Conservation (phyloP, 2,113 vertebrate genomes). For the Paraplagusia blochii region DNA sequence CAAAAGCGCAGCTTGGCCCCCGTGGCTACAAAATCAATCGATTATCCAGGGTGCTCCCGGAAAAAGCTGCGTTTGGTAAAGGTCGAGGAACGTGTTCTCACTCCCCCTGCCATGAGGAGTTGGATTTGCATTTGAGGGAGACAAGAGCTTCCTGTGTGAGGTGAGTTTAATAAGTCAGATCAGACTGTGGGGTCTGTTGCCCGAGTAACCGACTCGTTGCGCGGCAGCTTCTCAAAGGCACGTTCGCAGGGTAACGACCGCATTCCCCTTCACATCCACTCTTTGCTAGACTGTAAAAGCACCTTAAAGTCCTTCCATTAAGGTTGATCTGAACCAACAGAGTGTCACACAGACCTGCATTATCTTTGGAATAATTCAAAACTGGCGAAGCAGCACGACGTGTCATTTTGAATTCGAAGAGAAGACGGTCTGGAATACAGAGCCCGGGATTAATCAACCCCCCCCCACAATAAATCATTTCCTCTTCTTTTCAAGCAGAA, state of each 20-base stretch:
- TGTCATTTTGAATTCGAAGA: slow-evolving; percentile 35
- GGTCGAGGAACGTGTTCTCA: slow-evolving; percentile 14
- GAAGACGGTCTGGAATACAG: slow-evolving; percentile 38
- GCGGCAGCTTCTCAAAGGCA: slow-evolving; percentile 8
- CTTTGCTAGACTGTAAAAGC: slow-evolving; percentile 44
- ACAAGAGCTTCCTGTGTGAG: slow-evolving; percentile 38
- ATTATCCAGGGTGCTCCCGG: slow-evolving; percentile 31
- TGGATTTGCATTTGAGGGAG: slow-evolving; percentile 52
- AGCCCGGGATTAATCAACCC: slow-evolving; percentile 53
- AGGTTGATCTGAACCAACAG: slow-evolving; percentile 49
- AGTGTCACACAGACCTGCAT: slow-evolving; percentile 43
- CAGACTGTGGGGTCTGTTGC: slow-evolving; percentile 33
- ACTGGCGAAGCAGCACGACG: slow-evolving; percentile 26
- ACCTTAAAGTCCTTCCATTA: slow-evolving; percentile 52
- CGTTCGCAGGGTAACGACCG: slow-evolving; percentile 11
- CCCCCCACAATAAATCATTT: slow-evolving; percentile 22
- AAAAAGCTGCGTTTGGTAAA: slow-evolving; percentile 16
- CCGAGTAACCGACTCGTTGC: slow-evolving; percentile 35
- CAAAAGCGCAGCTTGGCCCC: not conserved
- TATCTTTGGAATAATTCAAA: slow-evolving; percentile 61
- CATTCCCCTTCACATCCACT: slow-evolving; percentile 29
- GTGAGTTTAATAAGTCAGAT: slow-evolving; percentile 40
- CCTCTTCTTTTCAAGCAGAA: not conserved
- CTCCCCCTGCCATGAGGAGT: slow-evolving; percentile 26
- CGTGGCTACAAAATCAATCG: slow-evolving; percentile 26